Evolutionary conservation across 1,140 invertebrate species (phyloP).

Genomic region (Cotesia typhae): DNA sequence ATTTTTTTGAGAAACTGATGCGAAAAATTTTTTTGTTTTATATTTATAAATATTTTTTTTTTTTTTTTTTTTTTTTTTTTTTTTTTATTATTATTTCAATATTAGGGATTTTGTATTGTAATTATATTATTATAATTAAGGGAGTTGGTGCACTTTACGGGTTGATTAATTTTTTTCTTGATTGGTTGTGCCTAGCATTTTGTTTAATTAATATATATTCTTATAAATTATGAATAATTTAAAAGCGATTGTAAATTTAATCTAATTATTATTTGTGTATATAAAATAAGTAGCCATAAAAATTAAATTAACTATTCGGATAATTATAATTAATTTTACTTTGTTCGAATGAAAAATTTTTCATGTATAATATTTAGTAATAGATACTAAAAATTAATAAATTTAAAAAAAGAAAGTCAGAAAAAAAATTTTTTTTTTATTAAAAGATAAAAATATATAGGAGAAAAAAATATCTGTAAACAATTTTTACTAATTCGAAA

Average conservation of each 20-base stretch:
- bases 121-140: background rate
- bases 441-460: background rate
- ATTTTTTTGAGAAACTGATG: no score
- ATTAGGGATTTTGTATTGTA: background rate
- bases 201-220: background rate
- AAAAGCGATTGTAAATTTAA: background rate
- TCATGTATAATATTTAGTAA: no score
- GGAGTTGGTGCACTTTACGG: conserved; percentile 14
- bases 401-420: no score
- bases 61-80: conserved; percentile 5
- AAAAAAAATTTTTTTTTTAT: no score
- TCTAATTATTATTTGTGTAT: background rate
- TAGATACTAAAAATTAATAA: no score
- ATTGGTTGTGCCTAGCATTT: conserved; percentile 8
- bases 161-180: conserved; percentile 1
- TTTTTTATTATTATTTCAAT: background rate
- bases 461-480: background rate
- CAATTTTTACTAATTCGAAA: no score
- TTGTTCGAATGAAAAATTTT: background rate
- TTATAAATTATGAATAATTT: background rate
- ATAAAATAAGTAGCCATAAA: conserved; percentile 23
- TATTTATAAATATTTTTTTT: background rate
- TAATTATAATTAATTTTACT: background rate
- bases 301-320: conserved; percentile 9
- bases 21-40: background rate